Percentiles rank a stretch among this genome's conserved stretches.
Evolutionary conservation across 2,888 invertebrate genomes (phyloP).

Genomic region (Neoaliturus tenellus): DNA sequence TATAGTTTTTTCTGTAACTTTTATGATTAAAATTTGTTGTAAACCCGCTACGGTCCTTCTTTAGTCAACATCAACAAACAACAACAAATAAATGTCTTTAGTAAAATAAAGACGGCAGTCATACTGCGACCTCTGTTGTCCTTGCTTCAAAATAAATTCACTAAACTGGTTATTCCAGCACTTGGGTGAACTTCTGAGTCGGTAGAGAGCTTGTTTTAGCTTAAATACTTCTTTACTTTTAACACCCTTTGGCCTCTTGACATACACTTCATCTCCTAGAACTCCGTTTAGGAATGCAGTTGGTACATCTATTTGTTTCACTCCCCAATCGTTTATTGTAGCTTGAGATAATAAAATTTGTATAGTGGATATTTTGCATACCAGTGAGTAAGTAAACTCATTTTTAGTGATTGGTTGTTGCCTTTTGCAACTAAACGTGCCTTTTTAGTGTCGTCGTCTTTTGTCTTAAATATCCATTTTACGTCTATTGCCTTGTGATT

Average conservation of each 20-base stretch:
- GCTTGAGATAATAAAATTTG: constrained; percentile 45
- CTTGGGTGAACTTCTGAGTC: constrained; percentile 51
- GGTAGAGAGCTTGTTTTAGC: constrained; percentile 52
- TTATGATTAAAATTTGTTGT: no score
- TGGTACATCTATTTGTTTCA: constrained; percentile 56
- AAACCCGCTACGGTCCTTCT: no score
- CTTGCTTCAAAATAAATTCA: constrained; percentile 41
- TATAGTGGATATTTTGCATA: constrained; percentile 44
- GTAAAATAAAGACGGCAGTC: constrained; percentile 51
- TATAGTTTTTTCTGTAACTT: no score
- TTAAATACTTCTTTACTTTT: constrained; percentile 37
- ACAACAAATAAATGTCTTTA: constrained; percentile 18
- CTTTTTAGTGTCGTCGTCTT: constrained; percentile 58
- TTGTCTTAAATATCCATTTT: constrained; percentile 59
- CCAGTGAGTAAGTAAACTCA: constrained; percentile 20
- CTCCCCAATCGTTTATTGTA: constrained; percentile 46
- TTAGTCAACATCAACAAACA: no score
- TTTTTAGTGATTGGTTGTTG: constrained; percentile 26
- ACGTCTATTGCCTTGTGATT: constrained; percentile 55
- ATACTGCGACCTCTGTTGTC: constrained; percentile 43
- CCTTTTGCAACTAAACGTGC: constrained; percentile 60
- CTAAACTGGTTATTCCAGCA: constrained; percentile 56
- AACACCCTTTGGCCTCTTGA: constrained; percentile 54
- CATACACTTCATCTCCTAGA: constrained; percentile 46
- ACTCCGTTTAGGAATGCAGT: constrained; percentile 59